phyloP scores from a whole-genome alignment of 1,140 invertebrate genomes.

The Batillaria attramentaria region DNA sequence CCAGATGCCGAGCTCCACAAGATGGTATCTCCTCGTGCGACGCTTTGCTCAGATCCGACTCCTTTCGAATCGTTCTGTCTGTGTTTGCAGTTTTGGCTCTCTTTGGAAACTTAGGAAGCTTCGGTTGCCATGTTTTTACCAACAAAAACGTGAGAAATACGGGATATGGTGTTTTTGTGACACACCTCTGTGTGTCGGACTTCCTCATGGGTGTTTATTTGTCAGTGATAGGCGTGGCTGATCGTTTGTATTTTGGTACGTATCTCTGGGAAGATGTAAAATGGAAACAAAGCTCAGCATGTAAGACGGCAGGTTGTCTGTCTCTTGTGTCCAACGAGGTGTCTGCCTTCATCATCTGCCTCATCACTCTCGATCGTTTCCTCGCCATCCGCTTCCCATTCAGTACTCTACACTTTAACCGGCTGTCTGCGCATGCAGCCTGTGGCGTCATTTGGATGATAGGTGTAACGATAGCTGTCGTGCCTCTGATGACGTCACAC shows the following conservation, averaged over 20 bases:
- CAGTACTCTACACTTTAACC: no score
- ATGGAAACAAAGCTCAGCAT: constrained; percentile 20
- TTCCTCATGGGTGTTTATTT: constrained; percentile 31
- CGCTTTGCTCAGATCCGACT: constrained; percentile 35
- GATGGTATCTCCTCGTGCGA: constrained; percentile 48
- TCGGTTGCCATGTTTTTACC: constrained; percentile 22
- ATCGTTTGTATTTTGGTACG: constrained; percentile 46
- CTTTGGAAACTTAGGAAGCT: constrained; percentile 41
- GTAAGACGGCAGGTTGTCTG: no score
- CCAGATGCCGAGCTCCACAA: constrained; percentile 16
- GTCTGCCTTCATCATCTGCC: no score
- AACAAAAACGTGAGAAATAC: not conserved
- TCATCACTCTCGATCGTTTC: no score
- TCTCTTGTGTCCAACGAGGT: no score
- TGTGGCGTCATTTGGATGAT: no score
- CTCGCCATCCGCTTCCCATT: no score
- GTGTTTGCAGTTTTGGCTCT: constrained; percentile 40
- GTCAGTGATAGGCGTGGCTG: constrained; percentile 22
- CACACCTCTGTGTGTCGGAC: constrained; percentile 40
- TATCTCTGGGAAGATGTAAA: constrained; percentile 19
- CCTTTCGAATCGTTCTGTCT: constrained; percentile 40
- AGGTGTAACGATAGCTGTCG: no score
- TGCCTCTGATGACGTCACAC: no score
- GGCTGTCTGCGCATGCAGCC: no score
- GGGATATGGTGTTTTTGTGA: constrained; percentile 44